Base-by-base conservation (phyloP, 2,113 vertebrate species). In the Coturnix japonica region DNA sequence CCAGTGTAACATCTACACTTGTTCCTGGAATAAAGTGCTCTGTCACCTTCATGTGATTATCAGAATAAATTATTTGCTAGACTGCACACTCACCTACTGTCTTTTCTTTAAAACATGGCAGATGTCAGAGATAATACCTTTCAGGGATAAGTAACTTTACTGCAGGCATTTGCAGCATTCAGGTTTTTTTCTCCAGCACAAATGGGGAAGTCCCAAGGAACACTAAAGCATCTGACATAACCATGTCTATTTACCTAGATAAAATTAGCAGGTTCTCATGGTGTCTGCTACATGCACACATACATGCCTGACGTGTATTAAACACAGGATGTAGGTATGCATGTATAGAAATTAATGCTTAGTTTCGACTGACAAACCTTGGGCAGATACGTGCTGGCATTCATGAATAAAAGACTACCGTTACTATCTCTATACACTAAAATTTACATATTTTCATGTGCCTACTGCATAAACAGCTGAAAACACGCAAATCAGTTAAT, bases 401-500 rank as follows among this genome's bases (percentile, higher is more conserved):
- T 96, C 79, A 91, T 81, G 39, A 90, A 96, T 84, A 94, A n/a
- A 95, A 97, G 73, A 54, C 60, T 87, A 91, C 66, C 91, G 90
- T 95, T 91, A 95, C 93, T 93, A 91, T 91, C 49, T 81, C 85
- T 95, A 91, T 78, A 91, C 44, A 94, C 94, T 64, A 91, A 94
- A 95, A 95, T 86, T 30, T 73, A 95, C 46, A 37, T 82, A 25
- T 96, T 95, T 96, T 94, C 83, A 93, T 35, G 14, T 65, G 94
- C 86, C 75, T 88, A 79, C 73, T 80, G 60, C 87, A 85, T 82
- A 90, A 92, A 89, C 33, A 92, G 69, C 89, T 92, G 83, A 95
- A 96, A 93, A 81, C 84, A 93, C 46, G 49, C 59, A 93, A 91
- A 97, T 93, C 47, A 96, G 65, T 95, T 94, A 93, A 97, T 96